Percentiles rank a stretch among this genome's conserved stretches.
phyloP scores from a whole-genome alignment of 2,797 vertebrate species.

The Lemur catta region DNA sequence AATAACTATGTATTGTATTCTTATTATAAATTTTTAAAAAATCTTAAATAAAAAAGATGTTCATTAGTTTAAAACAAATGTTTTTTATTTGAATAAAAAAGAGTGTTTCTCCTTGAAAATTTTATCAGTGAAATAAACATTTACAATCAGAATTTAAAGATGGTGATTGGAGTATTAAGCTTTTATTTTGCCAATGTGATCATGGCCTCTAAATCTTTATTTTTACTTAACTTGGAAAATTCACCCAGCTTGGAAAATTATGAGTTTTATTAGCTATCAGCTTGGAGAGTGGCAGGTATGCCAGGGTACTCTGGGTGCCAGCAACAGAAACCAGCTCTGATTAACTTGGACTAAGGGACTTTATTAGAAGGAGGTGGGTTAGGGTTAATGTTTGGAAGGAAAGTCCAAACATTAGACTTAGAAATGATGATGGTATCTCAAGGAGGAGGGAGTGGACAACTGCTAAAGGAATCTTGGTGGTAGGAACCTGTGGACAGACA shows the following conservation, averaged over 20 bases:
- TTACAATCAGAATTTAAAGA: neutral
- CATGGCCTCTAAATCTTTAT: neutral
- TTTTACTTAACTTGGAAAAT: slow-evolving; percentile 2
- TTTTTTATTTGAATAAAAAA: neutral
- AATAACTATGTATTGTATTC: neutral
- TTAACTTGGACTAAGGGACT: neutral
- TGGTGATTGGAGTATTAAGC: neutral
- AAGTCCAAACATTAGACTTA: neutral
- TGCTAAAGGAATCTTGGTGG: neutral
- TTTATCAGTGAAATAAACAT: slow-evolving; percentile 9
- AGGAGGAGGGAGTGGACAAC: neutral
- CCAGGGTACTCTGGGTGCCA: neutral
- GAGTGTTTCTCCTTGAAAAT: neutral
- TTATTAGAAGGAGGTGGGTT: neutral
- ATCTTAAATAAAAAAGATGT: neutral
- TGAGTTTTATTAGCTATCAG: neutral
- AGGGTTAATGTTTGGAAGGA: neutral
- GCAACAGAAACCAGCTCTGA: neutral
- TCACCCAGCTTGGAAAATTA: neutral
- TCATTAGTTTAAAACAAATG: neutral
- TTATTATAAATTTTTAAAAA: neutral
- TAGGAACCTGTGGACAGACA: neutral
- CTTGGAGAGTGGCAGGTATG: neutral
- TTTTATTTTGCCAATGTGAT: slow-evolving; percentile 2
- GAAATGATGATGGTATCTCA: neutral